Evolutionary conservation across 2,888 invertebrate species (phyloP).

Genomic region (Boloria selene): DNA sequence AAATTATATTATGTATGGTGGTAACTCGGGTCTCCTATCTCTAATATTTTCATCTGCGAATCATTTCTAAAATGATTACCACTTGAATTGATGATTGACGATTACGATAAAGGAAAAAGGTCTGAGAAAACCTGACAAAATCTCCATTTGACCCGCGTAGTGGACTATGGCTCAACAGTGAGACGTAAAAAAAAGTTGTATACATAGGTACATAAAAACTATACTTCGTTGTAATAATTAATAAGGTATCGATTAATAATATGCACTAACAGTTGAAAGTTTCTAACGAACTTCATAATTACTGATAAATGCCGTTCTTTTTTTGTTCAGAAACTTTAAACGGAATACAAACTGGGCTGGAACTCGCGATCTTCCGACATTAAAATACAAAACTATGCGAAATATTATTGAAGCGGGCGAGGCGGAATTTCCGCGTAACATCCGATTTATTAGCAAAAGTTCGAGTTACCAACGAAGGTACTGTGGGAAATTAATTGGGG

Average conservation of each 20-base stretch:
- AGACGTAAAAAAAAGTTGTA: no score
- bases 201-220: no score
- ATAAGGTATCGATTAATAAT: background rate
- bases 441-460: conserved; percentile 50
- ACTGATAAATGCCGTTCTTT: conserved; percentile 16
- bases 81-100: no score
- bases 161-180: no score
- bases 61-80: no score
- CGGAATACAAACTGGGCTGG: conserved; percentile 25
- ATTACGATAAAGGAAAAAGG: no score
- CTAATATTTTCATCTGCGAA: no score
- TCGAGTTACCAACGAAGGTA: conserved; percentile 20
- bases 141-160: no score
- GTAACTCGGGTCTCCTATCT: no score
- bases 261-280: conserved; percentile 1
- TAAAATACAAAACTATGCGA: conserved; percentile 44
- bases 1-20: no score
- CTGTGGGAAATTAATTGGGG: conserved; percentile 10
- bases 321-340: conserved; percentile 18
- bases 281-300: conserved; percentile 9
- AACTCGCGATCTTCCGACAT: conserved; percentile 34
- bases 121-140: no score
- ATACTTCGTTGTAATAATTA: no score
- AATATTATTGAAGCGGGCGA: conserved; percentile 42
- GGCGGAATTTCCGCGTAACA: conserved; percentile 36